Base-by-base conservation (phyloP, 2,113 vertebrate species). In the Dipodomys stephensi region DNA sequence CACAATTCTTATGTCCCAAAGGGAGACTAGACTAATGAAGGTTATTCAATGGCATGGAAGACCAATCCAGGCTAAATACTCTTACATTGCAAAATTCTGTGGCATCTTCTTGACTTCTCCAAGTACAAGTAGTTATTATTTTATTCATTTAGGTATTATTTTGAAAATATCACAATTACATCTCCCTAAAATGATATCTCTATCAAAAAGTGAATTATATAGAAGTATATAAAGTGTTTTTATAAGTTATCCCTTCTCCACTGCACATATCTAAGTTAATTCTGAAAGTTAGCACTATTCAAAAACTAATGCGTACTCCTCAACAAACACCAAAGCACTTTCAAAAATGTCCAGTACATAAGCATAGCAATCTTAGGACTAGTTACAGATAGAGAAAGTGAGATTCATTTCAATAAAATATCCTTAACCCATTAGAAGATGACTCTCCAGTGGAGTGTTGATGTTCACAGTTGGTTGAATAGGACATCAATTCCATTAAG, bases 21-120 rank as follows among this genome's bases (percentile, higher is more conserved):
- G 19, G 1, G 2, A 16, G n/a, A 68, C 25, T 67, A n/a, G 18
- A 28, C 12, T 64, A 77, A 6, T 44, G 22, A 83, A 53, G 4
- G 4, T 19, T 83, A 0, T 60, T 60, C 30, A 73, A 49, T 15
- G 16, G 0, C 25, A 77, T n/a, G 18, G 11, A 91, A 88, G 35
- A 1, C 0, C 19, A 28, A 57, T 2, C 2, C 9, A 1, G 5
- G 23, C 62, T 74, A n/a, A 80, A 13, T 1, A 44, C 8, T 46
- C 9, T 9, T 7, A 18, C 53, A 57, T 57, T 57, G 53, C 53
- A 57, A 13, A 16, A 57, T 57, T 57, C 53, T 57, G 15, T 57
- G 53, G 53, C 53, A 57, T 57, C 53, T 57, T 91, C 25, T 81
- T 88, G 30, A 88, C 3, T 88, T 65, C 15, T 28, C 6, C 9